A percentile compares a stretch with the other conserved stretches of the same genome.
phyloP scores from a whole-genome alignment of 2,888 invertebrate species.

The Lithophane ornitopus region DNA sequence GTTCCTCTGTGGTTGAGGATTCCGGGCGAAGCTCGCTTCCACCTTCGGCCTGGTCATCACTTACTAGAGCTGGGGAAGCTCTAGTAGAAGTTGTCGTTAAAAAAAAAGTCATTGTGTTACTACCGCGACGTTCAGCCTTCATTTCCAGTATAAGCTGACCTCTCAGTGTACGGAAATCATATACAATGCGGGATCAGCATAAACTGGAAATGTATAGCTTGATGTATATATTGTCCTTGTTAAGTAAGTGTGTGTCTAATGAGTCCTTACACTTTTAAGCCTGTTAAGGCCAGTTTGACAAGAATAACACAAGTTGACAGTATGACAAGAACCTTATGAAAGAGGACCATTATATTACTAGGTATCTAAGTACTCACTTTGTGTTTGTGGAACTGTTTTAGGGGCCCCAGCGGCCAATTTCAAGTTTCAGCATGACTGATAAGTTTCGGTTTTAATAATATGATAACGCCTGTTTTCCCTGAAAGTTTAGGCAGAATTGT shows the following conservation, averaged over 20 bases:
- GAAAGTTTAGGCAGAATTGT: neutral
- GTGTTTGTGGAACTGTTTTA: slow-evolving; percentile 8
- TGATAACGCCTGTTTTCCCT: neutral
- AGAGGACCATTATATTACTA: neutral
- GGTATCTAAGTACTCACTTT: neutral
- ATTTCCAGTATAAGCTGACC: too few species aligned
- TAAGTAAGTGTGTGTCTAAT: slow-evolving; percentile 13
- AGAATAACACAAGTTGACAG: slow-evolving; percentile 25
- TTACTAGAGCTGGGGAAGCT: too few species aligned
- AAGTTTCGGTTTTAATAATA: neutral
- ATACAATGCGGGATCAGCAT: too few species aligned
- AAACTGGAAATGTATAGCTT: too few species aligned
- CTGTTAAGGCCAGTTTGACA: slow-evolving; percentile 18
- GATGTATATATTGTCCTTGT: slow-evolving; percentile 12
- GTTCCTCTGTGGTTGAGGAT: too few species aligned
- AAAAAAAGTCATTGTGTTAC: too few species aligned
- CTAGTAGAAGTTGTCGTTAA: too few species aligned
- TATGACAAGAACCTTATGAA: slow-evolving; percentile 6
- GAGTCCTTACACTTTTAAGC: slow-evolving; percentile 12
- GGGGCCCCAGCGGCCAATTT: neutral
- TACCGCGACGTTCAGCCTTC: too few species aligned
- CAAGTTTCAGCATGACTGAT: neutral
- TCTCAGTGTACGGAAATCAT: too few species aligned
- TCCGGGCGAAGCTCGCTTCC: too few species aligned
- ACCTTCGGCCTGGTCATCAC: too few species aligned